Conservation (phyloP, 1,140 invertebrate species). For the Tetramorium parvispinum region DNA sequence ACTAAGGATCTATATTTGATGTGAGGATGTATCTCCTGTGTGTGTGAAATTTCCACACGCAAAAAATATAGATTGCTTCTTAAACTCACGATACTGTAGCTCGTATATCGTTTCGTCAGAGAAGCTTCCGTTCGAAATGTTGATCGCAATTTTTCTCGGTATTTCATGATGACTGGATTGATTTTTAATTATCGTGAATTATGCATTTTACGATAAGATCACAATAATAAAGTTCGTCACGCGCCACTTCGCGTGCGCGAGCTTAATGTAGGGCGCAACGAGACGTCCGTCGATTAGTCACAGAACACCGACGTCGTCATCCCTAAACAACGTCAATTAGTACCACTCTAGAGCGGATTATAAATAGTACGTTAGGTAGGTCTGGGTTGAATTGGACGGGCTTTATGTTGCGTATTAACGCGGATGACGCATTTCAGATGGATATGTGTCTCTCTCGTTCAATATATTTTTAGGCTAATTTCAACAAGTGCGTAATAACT, state of each 20-base stretch:
- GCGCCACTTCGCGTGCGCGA: constrained; percentile 7
- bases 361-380: constrained; percentile 72
- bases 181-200: constrained; percentile 39
- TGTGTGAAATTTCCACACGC: background rate
- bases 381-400: constrained; percentile 72
- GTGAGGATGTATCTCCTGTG: background rate
- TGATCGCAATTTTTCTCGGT: background rate
- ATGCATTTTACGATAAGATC: constrained; percentile 35
- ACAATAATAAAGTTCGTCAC: constrained; percentile 41
- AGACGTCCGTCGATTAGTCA: constrained; percentile 44
- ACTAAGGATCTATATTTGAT: background rate
- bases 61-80: background rate
- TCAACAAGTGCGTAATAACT: constrained; percentile 34
- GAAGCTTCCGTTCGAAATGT: background rate
- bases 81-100: background rate
- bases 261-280: constrained; percentile 54
- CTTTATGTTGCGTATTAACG: constrained; percentile 68
- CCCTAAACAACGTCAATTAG: constrained; percentile 74
- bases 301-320: constrained; percentile 56
- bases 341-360: constrained; percentile 59
- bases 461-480: constrained; percentile 43
- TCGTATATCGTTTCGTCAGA: background rate
- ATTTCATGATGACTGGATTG: background rate
- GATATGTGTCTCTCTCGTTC: background rate
- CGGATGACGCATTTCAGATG: constrained; percentile 60